Base-by-base conservation (phyloP, 2,888 invertebrate genomes). In the Orthosia cruda region DNA sequence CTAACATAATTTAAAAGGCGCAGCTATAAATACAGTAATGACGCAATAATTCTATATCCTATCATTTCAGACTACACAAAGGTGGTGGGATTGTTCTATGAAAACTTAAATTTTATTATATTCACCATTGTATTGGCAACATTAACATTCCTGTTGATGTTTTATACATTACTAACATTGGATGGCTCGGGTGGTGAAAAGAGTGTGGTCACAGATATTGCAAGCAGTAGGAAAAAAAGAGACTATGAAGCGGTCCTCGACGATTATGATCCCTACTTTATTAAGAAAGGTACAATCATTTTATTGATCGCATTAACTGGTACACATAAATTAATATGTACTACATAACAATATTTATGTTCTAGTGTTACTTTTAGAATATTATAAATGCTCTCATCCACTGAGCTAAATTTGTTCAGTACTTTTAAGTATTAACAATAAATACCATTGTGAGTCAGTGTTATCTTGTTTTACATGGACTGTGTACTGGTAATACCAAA, bases 31-130 rank as follows among this genome's bases (percentile, higher is more conserved):
- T 64, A 65, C 49, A 68, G 20, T 61, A 45, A 58, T 71, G 61
- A 74, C 55, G 49, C 62, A 77, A 45, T 79, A 71, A 74, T 76
- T 74, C 52, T 86, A 70, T 87, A 89, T 23, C 62, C 54, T 66
- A 87, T 87, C 87, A 92, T 95, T 95, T 94, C 95, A 95, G 95
- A 88, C 83, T 89, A 87, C 86, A 81, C 88, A 80, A 87, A 80
- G 95, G 95, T 95, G 94, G 92, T 93, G 93, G 95, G 91, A 83
- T 86, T 90, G 84, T 91, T 83, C 86, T 89, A 88, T 91, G 90
- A 92, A 74, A 92, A 90, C 80, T 84, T 91, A 81, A 89, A 90
- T 89, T 84, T 92, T 70, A 80, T 93, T 74, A 73, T 91, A 81
- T 81, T 94, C 83, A 84, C 89, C 64, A 83, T 92, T 73, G 85